Percentiles rank a stretch among this genome's conserved stretches.
Evolutionary conservation across 1,140 invertebrate genomes (phyloP).

Genomic region (Cydia fagiglandana): DNA sequence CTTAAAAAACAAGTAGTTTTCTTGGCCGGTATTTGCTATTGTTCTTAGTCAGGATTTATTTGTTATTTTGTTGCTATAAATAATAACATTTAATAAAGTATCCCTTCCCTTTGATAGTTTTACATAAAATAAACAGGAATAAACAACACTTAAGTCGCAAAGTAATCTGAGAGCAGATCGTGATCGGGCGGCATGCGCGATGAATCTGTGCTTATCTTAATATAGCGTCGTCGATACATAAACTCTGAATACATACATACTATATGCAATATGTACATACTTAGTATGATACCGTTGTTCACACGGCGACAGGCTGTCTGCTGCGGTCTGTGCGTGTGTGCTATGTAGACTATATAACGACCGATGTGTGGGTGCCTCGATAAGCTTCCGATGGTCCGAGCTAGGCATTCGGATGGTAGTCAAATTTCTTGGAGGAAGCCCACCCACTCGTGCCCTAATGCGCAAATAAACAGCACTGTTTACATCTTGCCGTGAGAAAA

Average conservation of each 20-base stretch:
- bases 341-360: conserved; percentile 62
- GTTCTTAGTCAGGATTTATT: too few species aligned
- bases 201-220: conserved; percentile 54
- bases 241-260: conserved; percentile 69
- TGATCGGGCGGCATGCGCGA: conserved; percentile 39
- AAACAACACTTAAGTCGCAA: conserved; percentile 16
- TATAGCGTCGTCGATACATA: conserved; percentile 53
- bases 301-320: conserved; percentile 77
- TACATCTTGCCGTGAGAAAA: conserved; percentile 33
- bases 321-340: conserved; percentile 61
- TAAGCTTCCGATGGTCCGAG: conserved; percentile 75
- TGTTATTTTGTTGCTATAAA: too few species aligned
- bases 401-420: conserved; percentile 71
- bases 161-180: conserved; percentile 47
- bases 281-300: conserved; percentile 71
- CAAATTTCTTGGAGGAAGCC: conserved; percentile 62
- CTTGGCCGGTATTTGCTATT: not conserved
- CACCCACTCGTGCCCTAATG: conserved; percentile 53
- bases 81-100: too few species aligned
- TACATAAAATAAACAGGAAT: not conserved
- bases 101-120: too few species aligned
- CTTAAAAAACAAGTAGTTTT: conserved; percentile 32
- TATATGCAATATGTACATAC: conserved; percentile 66
- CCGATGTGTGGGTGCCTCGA: conserved; percentile 69
- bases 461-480: conserved; percentile 25